These are phyloP conservation scores for Chaetodon trifascialis DNA, from an alignment of 2,113 vertebrate genomes.

Conservation along the genomic window DNA sequence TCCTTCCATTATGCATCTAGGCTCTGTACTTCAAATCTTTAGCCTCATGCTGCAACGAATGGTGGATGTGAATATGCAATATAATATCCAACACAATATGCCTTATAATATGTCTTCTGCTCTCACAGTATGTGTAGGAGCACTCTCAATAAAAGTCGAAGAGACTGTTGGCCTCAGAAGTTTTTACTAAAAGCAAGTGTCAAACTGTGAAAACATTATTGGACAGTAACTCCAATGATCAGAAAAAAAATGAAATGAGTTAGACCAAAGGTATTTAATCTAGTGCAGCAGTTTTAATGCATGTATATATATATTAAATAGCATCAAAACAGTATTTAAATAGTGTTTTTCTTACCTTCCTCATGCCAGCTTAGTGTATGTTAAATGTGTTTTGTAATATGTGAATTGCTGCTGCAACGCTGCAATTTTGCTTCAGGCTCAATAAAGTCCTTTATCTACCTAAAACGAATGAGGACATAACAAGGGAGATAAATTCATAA, in stretches of 20 bases:
- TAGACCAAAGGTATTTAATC: not conserved
- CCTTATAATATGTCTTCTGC: not conserved
- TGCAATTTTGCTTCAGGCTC: too few species aligned
- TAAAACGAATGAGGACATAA: not conserved
- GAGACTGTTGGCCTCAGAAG: not conserved
- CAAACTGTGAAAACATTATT: not conserved
- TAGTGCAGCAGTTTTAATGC: too few species aligned
- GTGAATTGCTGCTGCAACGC: too few species aligned
- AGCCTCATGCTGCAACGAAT: too few species aligned
- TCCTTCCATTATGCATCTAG: not conserved
- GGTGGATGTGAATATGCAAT: not conserved
- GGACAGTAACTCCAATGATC: not conserved
- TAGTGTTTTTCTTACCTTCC: too few species aligned
- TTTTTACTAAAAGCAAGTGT: not conserved
- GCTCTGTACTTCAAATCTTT: not conserved
- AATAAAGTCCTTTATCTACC: too few species aligned
- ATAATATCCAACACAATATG: not conserved
- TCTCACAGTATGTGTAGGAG: not conserved
- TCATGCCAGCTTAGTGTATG: too few species aligned
- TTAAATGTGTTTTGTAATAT: too few species aligned
- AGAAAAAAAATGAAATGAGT: not conserved
- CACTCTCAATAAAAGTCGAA: not conserved
- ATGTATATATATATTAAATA: too few species aligned
- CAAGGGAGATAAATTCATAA: not conserved
- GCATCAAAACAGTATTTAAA: too few species aligned